Evolutionary conservation across 2,797 vertebrate genomes (phyloP), one percentile per base, ranked within the genome.

Genomic region (Galago senegalensis): DNA sequence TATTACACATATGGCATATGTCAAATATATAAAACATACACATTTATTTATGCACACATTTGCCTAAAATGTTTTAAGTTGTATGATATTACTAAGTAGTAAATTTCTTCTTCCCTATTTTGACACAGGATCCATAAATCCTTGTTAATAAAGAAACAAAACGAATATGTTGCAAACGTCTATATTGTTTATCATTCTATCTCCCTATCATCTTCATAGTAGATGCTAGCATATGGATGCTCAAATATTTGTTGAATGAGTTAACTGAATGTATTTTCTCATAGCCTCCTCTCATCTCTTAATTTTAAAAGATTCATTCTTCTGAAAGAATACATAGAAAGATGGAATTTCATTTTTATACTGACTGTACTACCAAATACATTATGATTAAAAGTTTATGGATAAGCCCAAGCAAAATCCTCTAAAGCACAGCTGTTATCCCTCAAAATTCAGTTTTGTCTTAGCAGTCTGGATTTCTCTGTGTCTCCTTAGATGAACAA

Each of bases 261-360:
- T 93, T 90, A 86, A 84, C 49, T 75, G 67, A 89, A 61, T 95
- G 14, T 31, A 18, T 92, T 25, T 63, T 83, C 31, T 31, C 85
- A 14, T n/a, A 75, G 13, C 2, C 3, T 10, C n/a, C 16, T 10
- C 65, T 14, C 7, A 53, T 53, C 40, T 20, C 25, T 11, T 31
- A 53, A 53, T 96, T 94, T 83, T 9, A 23, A 87, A 91, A 63
- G n/a, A 84, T 63, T 82, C 43, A 60, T 90, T 85, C 31, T 92
- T 87, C 82, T 79, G 9, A 73, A 93, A 72, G 60, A 96, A 18
- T 79, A 21, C 56, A 27, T 56, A 85, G 31, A 80, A 77, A 88
- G 49, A 65, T 85, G 60, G 40, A 70, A 70, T 89, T 89, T 61
- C 27, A 75, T 91, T 95, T 95, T 95, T 92, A 58, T 95, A 43